phyloP scores from a whole-genome alignment of 2,797 vertebrate genomes.

The Notamacropus eugenii region DNA sequence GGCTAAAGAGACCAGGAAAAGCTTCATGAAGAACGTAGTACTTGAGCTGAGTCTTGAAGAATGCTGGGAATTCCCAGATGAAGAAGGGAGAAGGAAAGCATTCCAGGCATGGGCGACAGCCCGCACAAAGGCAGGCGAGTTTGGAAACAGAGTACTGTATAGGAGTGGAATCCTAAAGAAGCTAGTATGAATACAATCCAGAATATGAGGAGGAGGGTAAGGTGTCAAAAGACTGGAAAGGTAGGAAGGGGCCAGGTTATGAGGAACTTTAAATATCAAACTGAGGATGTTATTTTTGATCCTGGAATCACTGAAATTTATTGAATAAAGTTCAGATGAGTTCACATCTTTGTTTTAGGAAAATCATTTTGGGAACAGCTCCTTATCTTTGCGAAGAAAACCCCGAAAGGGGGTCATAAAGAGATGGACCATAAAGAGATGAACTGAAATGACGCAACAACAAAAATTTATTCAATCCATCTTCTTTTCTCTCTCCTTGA shows the following conservation, averaged over 20 bases:
- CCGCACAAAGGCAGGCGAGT: background rate
- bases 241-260: background rate
- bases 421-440: background rate
- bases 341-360: background rate
- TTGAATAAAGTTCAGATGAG: background rate
- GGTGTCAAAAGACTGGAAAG: background rate
- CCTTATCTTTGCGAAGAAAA: background rate
- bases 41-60: background rate
- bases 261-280: background rate
- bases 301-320: background rate
- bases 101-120: background rate
- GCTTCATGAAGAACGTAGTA: background rate
- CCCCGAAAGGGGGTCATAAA: background rate
- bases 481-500: background rate
- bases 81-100: background rate
- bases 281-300: background rate
- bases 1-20: background rate
- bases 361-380: background rate
- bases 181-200: background rate
- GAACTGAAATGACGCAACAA: background rate
- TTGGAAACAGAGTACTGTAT: background rate
- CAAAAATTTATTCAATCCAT: background rate
- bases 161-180: background rate
- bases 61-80: background rate
- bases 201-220: background rate